A percentile compares a stretch with the other conserved stretches of the same genome.
Evolutionary conservation across 2,113 vertebrate genomes (phyloP).

Genomic region (Neofelis nebulosa): DNA sequence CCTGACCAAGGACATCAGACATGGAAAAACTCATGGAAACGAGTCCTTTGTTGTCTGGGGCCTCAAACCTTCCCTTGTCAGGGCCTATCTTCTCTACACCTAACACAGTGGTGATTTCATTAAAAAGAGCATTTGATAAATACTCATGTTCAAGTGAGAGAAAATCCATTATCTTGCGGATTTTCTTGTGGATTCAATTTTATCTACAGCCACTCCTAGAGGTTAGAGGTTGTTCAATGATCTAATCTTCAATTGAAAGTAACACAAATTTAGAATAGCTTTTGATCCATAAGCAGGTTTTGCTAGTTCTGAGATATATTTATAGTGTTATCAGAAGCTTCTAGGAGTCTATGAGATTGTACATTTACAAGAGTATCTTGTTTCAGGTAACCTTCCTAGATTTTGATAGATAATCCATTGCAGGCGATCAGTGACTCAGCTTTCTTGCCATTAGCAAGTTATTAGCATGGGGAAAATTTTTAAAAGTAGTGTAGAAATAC

Average conservation of each 20-base stretch:
- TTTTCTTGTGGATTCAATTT: not conserved
- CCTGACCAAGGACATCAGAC: not conserved
- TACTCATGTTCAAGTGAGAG: not conserved
- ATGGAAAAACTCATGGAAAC: not conserved
- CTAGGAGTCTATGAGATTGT: not conserved
- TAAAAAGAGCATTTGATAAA: not conserved
- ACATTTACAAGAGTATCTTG: not conserved
- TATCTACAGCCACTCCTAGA: not conserved
- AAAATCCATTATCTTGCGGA: not conserved
- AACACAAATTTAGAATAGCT: not conserved
- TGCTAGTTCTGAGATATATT: conserved; percentile 11
- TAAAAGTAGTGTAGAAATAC: not conserved
- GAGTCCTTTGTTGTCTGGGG: not conserved
- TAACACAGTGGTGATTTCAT: not conserved
- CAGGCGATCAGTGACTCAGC: not conserved
- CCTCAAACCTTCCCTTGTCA: not conserved
- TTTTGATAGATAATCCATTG: not conserved
- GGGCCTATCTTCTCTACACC: not conserved
- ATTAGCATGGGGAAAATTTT: not conserved
- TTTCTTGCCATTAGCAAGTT: not conserved
- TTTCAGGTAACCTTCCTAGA: not conserved
- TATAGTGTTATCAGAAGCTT: not conserved
- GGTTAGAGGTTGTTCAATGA: not conserved
- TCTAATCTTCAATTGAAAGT: conserved; percentile 13
- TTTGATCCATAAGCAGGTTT: not conserved